Evolutionary conservation across 2,113 vertebrate genomes (phyloP), one percentile per base, ranked within the genome.

Genomic region (Lycocorax pyrrhopterus): DNA sequence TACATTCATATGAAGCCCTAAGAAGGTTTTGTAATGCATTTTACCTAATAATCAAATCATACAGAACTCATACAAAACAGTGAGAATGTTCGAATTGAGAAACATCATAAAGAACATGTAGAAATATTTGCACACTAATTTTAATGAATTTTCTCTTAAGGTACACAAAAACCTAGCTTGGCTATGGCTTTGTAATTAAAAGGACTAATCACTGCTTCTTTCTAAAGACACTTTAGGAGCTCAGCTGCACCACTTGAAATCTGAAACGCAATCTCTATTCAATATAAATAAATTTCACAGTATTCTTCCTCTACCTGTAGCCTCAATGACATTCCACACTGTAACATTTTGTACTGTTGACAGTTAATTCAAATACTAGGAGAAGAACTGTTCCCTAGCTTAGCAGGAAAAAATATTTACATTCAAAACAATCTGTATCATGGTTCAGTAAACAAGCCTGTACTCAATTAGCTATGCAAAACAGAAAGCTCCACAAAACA

Each of bases 11-110:
- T 82, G 52, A 91, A 78, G 41, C 64, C 78, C 55, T n/a, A 71
- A 94, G 41, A 84, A 78, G 18, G 29, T 86, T 94, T 90, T 96
- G 14, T 72, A 96, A 94, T 64, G 90, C 78, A 62, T 96, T 96
- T 95, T 90, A 94, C 69, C 68, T 87, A 58, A 93, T 78, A 92
- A 95, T 84, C 64, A 96, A 91, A 90, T 88, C 60, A 95, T 87
- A 93, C 23, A 69, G 41, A 85, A 87, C 72, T 94, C 35, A 93
- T 21, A 81, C 46, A 67, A 91, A 92, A 88, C 39, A 83, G 30
- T 66, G 27, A 88, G 22, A 84, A 73, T 15, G 6, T 35, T 91
- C 46, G 75, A 56, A 58, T 4, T 35, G 10, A 79, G 46, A 82
- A 62, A 87, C 13, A 79, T 17, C 29, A 72, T 9, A 19, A 6